Evolutionary conservation across 2,888 invertebrate species (phyloP).

Genomic region (Nephrotoma flavescens): DNA sequence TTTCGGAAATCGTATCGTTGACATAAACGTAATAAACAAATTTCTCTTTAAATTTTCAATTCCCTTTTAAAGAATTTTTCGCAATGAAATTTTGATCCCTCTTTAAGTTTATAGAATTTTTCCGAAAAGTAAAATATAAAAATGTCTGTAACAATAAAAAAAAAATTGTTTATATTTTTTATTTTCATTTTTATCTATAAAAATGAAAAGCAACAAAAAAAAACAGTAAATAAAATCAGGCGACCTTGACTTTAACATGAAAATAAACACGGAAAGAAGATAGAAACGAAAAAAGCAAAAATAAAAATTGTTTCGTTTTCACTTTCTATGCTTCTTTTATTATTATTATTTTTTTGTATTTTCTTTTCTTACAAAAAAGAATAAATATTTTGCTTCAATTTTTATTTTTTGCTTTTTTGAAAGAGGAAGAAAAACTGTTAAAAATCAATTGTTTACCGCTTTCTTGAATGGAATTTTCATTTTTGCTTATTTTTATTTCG

Average conservation of each 20-base stretch:
- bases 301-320: constrained; percentile 2
- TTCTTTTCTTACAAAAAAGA: background rate
- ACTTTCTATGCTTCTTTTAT: background rate
- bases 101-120: background rate
- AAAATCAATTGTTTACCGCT: background rate
- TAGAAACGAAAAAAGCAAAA: constrained; percentile 1
- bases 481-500: background rate
- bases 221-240: background rate
- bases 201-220: background rate
- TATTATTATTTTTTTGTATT: background rate
- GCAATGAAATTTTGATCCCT: background rate
- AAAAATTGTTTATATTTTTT: background rate
- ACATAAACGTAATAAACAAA: too few species aligned
- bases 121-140: background rate
- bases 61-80: background rate
- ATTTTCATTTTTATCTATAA: background rate
- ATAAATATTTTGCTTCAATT: background rate
- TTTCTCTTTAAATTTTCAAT: background rate
- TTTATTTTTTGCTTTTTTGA: background rate
- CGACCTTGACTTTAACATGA: constrained; percentile 4
- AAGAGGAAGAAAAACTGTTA: background rate
- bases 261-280: constrained; percentile 2
- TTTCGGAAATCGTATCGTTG: too few species aligned
- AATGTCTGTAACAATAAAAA: background rate
- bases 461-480: background rate